phyloP scores from a whole-genome alignment of 35 echinoderm and acorn worm species.

The Ptychodera flava region DNA sequence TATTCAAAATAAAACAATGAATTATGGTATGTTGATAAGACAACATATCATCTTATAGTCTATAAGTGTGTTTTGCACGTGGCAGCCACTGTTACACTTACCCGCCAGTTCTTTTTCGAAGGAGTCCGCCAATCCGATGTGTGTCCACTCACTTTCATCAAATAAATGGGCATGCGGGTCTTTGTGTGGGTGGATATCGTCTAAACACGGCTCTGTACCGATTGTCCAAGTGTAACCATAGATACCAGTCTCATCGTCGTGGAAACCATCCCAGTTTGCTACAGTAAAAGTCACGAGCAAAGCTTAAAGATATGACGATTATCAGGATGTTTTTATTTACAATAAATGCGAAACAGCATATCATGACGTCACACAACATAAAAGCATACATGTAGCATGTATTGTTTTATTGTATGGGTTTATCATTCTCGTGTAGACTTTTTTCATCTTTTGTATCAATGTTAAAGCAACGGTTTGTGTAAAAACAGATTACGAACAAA shows the following conservation, averaged over 20 bases:
- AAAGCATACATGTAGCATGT: too few relatives aligned
- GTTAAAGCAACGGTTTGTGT: too few relatives aligned
- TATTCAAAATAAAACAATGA: background rate
- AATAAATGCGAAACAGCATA: too few relatives aligned
- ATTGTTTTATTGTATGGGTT: too few relatives aligned
- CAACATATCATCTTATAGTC: background rate
- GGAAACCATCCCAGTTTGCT: constrained; percentile 55
- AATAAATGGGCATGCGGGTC: constrained; percentile 45
- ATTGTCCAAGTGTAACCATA: constrained; percentile 40
- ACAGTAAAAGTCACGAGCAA: background rate
- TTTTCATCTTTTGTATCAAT: too few relatives aligned
- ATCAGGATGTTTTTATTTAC: too few relatives aligned
- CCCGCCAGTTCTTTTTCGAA: constrained; percentile 4
- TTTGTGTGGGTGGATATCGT: constrained; percentile 10
- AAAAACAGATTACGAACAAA: too few relatives aligned
- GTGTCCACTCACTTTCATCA: constrained; percentile 37
- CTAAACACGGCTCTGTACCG: constrained; percentile 7
- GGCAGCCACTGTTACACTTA: background rate
- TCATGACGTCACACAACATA: too few relatives aligned
- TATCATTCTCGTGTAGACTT: too few relatives aligned
- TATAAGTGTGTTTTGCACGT: background rate
- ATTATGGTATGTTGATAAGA: background rate
- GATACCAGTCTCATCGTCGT: constrained; percentile 47
- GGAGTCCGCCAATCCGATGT: constrained; percentile 11
- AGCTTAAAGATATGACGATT: too few relatives aligned